A percentile compares a stretch with the other conserved stretches of the same genome.
Conservation (phyloP, 2,113 vertebrate species). For the Tautogolabrus adspersus region DNA sequence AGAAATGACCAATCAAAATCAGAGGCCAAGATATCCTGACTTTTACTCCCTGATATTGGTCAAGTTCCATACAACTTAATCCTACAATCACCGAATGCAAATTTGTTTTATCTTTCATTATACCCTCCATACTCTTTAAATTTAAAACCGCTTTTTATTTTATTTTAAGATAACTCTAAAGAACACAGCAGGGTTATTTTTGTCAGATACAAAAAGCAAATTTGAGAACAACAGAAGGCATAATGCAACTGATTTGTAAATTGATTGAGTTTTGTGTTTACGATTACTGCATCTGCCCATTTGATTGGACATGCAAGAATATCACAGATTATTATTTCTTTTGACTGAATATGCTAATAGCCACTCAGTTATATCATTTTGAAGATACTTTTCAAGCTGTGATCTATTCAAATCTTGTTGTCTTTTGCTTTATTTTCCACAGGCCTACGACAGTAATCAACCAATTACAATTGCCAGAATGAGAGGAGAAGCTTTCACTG, state of each 20-base stretch:
- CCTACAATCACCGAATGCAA: background rate
- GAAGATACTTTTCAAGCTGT: conserved; percentile 5
- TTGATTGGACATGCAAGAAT: conserved; percentile 1
- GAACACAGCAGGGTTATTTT: background rate
- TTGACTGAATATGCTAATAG: conserved; percentile 1
- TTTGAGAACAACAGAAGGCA: background rate
- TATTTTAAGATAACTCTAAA: background rate
- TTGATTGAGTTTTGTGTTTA: background rate
- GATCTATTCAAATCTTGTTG: conserved; percentile 2
- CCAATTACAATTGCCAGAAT: conserved; percentile 47
- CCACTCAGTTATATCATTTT: background rate
- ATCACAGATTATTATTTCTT: conserved; percentile 8
- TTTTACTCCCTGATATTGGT: background rate
- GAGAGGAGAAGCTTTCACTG: conserved; percentile 47
- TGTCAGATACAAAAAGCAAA: background rate
- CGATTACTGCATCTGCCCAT: background rate
- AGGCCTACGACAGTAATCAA: conserved; percentile 49
- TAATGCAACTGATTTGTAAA: background rate
- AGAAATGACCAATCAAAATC: background rate
- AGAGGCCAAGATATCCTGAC: background rate
- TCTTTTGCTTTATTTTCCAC: conserved; percentile 65
- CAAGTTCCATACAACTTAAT: background rate
- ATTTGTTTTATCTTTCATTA: background rate
- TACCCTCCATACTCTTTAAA: no score
- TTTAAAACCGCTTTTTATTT: no score